phyloP scores from a whole-genome alignment of 2,113 vertebrate genomes.

The Thymallus thymallus region DNA sequence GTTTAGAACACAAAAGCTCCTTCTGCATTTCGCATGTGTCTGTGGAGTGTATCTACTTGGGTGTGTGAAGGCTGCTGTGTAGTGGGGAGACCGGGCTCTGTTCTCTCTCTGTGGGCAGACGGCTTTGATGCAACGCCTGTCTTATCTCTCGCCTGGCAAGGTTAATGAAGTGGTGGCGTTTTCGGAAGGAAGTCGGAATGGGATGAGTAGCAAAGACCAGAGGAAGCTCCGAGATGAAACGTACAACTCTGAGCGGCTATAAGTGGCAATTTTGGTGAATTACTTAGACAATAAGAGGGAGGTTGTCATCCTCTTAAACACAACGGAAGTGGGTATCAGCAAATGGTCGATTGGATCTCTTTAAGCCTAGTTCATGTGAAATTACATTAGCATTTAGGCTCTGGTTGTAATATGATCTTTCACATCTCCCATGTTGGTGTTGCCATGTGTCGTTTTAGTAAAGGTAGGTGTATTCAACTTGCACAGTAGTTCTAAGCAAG shows the following conservation, averaged over 20 bases:
- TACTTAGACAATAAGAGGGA: conserved; percentile 77
- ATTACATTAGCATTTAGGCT: conserved; percentile 76
- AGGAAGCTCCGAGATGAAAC: conserved; percentile 81
- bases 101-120: conserved; percentile 74
- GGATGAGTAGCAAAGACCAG: conserved; percentile 77
- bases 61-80: conserved; percentile 57
- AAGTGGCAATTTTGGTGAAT: conserved; percentile 82
- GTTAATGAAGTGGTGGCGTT: conserved; percentile 82
- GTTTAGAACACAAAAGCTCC: background rate
- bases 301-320: conserved; percentile 77
- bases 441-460: conserved; percentile 22
- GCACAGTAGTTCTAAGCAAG: background rate
- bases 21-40: conserved; percentile 46
- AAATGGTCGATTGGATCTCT: conserved; percentile 75
- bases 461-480: conserved; percentile 18
- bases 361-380: conserved; percentile 70
- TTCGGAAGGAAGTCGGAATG: conserved; percentile 78
- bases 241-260: conserved; percentile 72
- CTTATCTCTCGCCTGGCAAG: conserved; percentile 79
- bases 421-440: conserved; percentile 45
- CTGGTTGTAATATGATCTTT: conserved; percentile 72
- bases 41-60: conserved; percentile 31
- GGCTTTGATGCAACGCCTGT: conserved; percentile 77
- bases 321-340: conserved; percentile 67
- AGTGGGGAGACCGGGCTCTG: conserved; percentile 58